Conservation (phyloP, 2,888 invertebrate genomes). For the Patella ulyssiponensis region DNA sequence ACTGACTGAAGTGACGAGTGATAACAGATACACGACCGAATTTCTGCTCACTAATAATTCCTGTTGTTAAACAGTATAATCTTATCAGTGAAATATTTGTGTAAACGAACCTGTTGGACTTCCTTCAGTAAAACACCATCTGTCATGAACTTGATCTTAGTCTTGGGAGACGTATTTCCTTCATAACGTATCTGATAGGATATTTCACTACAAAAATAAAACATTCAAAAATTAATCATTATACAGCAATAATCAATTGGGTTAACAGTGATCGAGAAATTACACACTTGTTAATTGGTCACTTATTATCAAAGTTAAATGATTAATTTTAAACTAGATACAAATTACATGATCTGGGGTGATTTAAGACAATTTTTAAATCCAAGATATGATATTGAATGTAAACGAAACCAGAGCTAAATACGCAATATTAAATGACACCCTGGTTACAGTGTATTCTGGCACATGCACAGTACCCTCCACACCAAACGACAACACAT, state of each 20-base stretch:
- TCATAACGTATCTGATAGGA: slow-evolving; percentile 88
- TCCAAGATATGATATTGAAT: not conserved
- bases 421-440: no score
- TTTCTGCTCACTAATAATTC: no score
- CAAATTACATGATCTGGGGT: no score
- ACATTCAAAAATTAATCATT: not conserved
- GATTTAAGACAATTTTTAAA: not conserved
- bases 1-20: no score
- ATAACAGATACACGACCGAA: no score
- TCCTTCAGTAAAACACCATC: slow-evolving; percentile 96
- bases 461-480: not conserved
- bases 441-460: not conserved
- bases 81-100: no score
- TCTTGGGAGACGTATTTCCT: slow-evolving; percentile 88
- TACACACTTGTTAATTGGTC: no score
- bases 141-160: slow-evolving; percentile 98
- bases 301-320: no score
- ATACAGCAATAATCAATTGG: no score
- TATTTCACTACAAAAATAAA: slow-evolving; percentile 57
- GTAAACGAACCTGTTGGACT: slow-evolving; percentile 78
- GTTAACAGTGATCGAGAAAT: no score
- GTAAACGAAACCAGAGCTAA: not conserved
- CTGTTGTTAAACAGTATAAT: no score
- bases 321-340: no score
- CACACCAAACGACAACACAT: not conserved